A percentile compares a stretch with the other conserved stretches of the same genome.
These are phyloP conservation scores for Willowsia nigromaculata DNA, from an alignment of 2,888 invertebrate genomes.

Conservation along the genomic window DNA sequence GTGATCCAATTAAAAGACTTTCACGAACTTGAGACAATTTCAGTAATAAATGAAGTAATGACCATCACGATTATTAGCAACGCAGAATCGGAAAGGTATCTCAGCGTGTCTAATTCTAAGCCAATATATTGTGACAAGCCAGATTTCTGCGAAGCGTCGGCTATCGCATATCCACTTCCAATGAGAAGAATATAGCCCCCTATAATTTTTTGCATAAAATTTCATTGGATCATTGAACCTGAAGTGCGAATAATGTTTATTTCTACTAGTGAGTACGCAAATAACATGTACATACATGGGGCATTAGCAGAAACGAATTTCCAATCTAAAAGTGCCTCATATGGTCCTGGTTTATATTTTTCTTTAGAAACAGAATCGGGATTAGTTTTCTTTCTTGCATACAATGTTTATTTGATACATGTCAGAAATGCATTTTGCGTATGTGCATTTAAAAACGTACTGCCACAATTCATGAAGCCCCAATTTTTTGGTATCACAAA, in stretches of 20 bases:
- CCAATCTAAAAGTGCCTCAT: constrained; percentile 74
- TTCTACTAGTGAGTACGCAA: background rate
- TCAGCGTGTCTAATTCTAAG: constrained; percentile 9
- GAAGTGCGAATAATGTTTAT: background rate
- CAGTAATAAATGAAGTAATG: constrained; percentile 65
- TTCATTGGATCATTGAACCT: too few relatives aligned
- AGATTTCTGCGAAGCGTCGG: constrained; percentile 61
- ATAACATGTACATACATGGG: constrained; percentile 57
- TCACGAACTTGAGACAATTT: constrained; percentile 68
- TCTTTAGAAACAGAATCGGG: constrained; percentile 11
- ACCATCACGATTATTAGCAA: constrained; percentile 60
- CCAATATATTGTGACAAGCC: constrained; percentile 58
- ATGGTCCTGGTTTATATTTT: background rate
- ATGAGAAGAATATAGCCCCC: constrained; percentile 73
- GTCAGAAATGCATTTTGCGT: too few relatives aligned
- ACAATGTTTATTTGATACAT: too few relatives aligned
- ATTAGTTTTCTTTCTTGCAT: too few relatives aligned
- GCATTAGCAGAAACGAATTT: constrained; percentile 72
- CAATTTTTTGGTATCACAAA: constrained; percentile 73
- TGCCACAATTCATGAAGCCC: constrained; percentile 46
- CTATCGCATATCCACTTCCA: constrained; percentile 70
- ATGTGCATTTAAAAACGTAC: too few relatives aligned
- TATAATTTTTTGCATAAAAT: too few relatives aligned
- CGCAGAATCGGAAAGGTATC: background rate
- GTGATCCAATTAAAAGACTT: background rate